Conservation (phyloP, 2,797 vertebrate genomes). For the Labroides dimidiatus region DNA sequence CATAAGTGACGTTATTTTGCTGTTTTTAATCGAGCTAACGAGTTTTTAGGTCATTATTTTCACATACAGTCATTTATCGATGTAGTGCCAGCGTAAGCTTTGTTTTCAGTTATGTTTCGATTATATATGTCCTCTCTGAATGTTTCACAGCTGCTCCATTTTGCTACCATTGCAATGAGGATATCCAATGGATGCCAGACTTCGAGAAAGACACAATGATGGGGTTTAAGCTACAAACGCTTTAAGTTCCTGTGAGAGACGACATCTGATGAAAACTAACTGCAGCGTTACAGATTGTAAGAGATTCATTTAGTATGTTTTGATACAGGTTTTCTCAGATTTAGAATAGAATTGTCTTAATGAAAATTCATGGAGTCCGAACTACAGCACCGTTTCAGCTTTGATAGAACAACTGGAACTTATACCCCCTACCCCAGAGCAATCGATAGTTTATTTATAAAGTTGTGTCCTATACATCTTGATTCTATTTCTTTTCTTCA, state of each 20-base stretch:
- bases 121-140: neutral
- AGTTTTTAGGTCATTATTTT: constrained; percentile 47
- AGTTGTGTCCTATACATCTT: too few relatives aligned
- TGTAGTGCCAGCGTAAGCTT: neutral
- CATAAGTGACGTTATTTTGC: neutral
- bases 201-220: constrained; percentile 51
- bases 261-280: constrained; percentile 80
- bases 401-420: neutral
- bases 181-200: constrained; percentile 31
- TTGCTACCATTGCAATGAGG: constrained; percentile 28
- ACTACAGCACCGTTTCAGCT: neutral
- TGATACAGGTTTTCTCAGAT: rapidly evolving
- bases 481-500: too few relatives aligned
- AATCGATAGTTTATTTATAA: too few relatives aligned
- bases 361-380: neutral
- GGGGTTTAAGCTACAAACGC: constrained; percentile 56
- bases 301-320: neutral
- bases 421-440: too few relatives aligned
- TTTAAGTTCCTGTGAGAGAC: constrained; percentile 55
- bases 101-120: neutral
- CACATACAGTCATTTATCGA: neutral
- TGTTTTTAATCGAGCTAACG: constrained; percentile 35
- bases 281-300: constrained; percentile 70
- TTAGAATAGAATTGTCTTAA: neutral
- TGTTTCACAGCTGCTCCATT: neutral